A percentile compares a stretch with the other conserved stretches of the same genome.
These are phyloP conservation scores for Tridacna crocea DNA, from an alignment of 2,888 invertebrate genomes.

Conservation along the genomic window DNA sequence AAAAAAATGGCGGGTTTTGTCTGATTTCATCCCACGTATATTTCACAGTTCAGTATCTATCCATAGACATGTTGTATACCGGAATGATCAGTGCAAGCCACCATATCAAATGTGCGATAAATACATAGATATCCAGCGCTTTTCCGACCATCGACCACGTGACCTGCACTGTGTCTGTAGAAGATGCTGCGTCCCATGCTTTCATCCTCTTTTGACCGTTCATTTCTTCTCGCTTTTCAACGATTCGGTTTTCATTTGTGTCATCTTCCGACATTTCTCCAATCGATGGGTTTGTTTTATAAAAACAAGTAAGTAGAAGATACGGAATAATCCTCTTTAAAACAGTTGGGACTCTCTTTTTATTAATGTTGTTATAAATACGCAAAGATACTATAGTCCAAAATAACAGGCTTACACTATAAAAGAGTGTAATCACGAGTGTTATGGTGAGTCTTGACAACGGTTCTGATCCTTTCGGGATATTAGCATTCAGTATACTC, in stretches of 20 bases:
- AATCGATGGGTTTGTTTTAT: background rate
- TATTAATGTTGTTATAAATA: conserved; percentile 3
- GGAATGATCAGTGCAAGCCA: background rate
- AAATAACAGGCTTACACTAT: conserved; percentile 34
- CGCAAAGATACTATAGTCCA: conserved; percentile 28
- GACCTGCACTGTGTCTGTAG: background rate
- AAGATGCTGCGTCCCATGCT: background rate
- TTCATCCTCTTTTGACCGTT: background rate
- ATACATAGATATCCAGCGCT: conserved; percentile 4
- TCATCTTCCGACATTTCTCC: background rate
- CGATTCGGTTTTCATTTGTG: background rate
- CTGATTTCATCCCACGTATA: too few relatives aligned
- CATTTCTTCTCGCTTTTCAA: background rate
- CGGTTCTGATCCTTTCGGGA: conserved; percentile 42
- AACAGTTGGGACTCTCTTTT: conserved; percentile 12
- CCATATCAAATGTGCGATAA: conserved; percentile 6
- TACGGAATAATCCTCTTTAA: background rate
- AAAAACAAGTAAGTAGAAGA: background rate
- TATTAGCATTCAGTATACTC: conserved; percentile 43
- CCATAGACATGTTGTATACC: too few relatives aligned
- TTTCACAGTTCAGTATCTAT: too few relatives aligned
- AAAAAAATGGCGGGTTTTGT: too few relatives aligned
- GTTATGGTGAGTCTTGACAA: conserved; percentile 19
- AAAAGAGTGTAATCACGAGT: conserved; percentile 30
- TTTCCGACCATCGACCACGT: conserved; percentile 1